Percentiles rank a stretch among this genome's conserved stretches.
phyloP scores from a whole-genome alignment of 2,888 invertebrate species.

The Amblyteles armatorius region DNA sequence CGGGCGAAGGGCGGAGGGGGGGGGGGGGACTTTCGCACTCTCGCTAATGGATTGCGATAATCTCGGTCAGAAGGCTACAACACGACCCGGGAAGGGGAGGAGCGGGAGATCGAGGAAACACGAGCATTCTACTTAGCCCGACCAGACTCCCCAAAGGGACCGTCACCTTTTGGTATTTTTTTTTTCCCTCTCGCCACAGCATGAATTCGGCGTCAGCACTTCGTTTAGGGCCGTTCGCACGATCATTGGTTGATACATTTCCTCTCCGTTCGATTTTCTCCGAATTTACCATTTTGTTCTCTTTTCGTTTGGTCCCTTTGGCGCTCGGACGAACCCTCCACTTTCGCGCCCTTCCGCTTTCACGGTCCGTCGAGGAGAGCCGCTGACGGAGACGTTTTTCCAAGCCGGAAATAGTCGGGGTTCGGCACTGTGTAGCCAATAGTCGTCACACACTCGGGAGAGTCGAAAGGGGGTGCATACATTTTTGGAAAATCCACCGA shows the following conservation, averaged over 20 bases:
- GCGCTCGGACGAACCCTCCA: neutral
- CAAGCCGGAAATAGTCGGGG: neutral
- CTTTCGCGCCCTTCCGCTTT: neutral
- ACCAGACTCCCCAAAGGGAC: neutral
- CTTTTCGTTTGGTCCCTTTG: neutral
- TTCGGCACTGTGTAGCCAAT: neutral
- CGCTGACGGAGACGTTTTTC: neutral
- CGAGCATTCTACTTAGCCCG: neutral
- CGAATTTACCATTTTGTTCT: neutral
- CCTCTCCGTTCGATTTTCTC: constrained; percentile 7
- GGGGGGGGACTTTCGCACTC: constrained; percentile 29
- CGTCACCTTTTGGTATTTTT: neutral
- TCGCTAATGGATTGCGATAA: constrained; percentile 42
- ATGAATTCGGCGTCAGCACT: neutral
- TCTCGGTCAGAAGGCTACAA: constrained; percentile 13
- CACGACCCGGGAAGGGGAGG: neutral
- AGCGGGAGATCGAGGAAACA: neutral
- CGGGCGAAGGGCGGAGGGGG: neutral
- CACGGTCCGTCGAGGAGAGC: neutral
- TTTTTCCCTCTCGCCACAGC: neutral
- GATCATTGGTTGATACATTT: neutral
- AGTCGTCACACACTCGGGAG: neutral
- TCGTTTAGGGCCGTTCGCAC: neutral
- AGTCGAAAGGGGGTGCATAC: constrained; percentile 8
- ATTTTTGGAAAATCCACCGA: constrained; percentile 8